phyloP scores from a whole-genome alignment of 2,797 vertebrate species.

The Pseudomugil gertrudae region DNA sequence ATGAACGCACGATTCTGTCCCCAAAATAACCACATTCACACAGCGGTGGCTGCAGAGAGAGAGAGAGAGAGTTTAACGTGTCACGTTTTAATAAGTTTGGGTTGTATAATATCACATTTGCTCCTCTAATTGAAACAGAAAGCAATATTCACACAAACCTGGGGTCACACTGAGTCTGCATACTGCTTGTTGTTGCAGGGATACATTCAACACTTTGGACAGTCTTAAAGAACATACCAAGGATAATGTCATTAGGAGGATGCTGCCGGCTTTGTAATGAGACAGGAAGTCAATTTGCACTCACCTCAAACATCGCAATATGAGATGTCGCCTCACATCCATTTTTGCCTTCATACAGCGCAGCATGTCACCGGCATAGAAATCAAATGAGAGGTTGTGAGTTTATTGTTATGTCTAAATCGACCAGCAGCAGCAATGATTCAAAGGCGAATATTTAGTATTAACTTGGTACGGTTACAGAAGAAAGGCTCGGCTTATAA shows the following conservation, averaged over 20 bases:
- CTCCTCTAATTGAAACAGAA: not conserved
- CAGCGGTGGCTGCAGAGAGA: not conserved
- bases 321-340: not conserved
- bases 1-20: not conserved
- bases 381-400: constrained; percentile 4
- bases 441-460: constrained; percentile 20
- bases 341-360: constrained; percentile 7
- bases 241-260: not conserved
- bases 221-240: not conserved
- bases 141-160: constrained; percentile 11
- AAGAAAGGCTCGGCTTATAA: not conserved
- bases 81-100: too few species aligned
- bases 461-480: constrained; percentile 9
- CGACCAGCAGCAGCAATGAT: not conserved
- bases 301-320: not conserved
- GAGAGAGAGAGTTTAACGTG: not conserved
- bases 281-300: constrained; percentile 11
- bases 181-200: not conserved
- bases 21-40: not conserved
- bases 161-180: not conserved
- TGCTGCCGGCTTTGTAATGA: not conserved
- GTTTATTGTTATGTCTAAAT: not conserved
- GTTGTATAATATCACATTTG: not conserved
- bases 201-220: not conserved
- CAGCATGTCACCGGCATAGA: not conserved